These are phyloP conservation scores for Psylliodes chrysocephalus DNA, from an alignment of 2,888 invertebrate genomes.

Conservation along the genomic window DNA sequence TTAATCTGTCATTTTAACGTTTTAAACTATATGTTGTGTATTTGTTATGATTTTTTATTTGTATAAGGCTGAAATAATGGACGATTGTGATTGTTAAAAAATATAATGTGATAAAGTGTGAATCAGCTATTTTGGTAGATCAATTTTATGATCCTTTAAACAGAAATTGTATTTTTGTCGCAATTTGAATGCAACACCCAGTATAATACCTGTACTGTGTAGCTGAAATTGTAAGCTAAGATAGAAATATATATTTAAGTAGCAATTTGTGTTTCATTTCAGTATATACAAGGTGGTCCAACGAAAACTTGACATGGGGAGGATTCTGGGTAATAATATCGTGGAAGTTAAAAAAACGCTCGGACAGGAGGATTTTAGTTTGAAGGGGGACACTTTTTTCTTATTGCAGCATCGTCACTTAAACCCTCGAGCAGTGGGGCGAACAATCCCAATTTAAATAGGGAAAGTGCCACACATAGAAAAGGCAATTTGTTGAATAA, in stretches of 20 bases:
- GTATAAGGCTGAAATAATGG: conserved; percentile 1
- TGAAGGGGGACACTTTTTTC: no score
- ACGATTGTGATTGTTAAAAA: conserved; percentile 9
- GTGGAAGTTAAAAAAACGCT: no score
- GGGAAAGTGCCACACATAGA: no score
- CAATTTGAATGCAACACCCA: conserved; percentile 9
- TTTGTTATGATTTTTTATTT: background rate
- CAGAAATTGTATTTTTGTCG: conserved; percentile 4
- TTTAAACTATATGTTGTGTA: background rate
- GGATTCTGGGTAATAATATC: no score
- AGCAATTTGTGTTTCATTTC: background rate
- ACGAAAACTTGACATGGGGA: no score
- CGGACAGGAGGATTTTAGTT: no score
- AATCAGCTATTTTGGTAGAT: conserved; percentile 12
- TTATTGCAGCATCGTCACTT: no score
- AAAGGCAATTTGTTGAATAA: no score
- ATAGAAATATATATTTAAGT: background rate
- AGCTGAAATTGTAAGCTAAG: background rate
- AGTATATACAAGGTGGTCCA: no score
- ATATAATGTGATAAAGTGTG: conserved; percentile 4
- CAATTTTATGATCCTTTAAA: conserved; percentile 15
- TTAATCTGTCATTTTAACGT: background rate
- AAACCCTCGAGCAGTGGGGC: no score
- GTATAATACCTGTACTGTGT: background rate
- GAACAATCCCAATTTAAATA: no score